Percentiles rank a stretch among this genome's conserved stretches.
Conservation (phyloP, 1,140 invertebrate genomes). For the Caenorhabditis tropicalis region DNA sequence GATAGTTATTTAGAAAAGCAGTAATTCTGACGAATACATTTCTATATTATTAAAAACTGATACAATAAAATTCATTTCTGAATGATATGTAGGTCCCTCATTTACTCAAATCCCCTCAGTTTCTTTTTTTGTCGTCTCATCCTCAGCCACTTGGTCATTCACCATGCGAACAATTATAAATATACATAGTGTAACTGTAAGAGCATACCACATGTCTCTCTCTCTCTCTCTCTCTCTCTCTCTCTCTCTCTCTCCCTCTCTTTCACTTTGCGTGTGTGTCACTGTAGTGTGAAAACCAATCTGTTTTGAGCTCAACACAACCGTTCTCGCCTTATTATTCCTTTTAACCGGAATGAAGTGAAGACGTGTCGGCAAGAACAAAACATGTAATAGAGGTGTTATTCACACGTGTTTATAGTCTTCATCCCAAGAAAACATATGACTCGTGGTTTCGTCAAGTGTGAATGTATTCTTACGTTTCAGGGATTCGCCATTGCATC, state of each 20-base stretch:
- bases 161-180: background rate
- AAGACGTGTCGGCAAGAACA: background rate
- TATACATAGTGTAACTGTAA: conserved; percentile 5
- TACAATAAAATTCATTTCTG: no score
- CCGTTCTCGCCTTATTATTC: background rate
- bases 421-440: background rate
- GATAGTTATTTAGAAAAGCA: no score
- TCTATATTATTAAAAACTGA: no score
- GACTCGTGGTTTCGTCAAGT: background rate
- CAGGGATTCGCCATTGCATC: conserved; percentile 79
- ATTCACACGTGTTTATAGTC: background rate
- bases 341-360: background rate
- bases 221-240: no score
- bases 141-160: background rate
- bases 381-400: background rate
- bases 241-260: no score
- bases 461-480: background rate
- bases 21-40: no score
- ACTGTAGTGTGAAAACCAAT: conserved; percentile 37
- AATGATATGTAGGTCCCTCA: no score
- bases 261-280: no score
- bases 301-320: background rate
- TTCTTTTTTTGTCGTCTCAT: background rate
- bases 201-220: background rate
- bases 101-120: background rate